Evolutionary conservation across 2,797 vertebrate genomes (phyloP).

Genomic region (Lepilemur septentrionalis): DNA sequence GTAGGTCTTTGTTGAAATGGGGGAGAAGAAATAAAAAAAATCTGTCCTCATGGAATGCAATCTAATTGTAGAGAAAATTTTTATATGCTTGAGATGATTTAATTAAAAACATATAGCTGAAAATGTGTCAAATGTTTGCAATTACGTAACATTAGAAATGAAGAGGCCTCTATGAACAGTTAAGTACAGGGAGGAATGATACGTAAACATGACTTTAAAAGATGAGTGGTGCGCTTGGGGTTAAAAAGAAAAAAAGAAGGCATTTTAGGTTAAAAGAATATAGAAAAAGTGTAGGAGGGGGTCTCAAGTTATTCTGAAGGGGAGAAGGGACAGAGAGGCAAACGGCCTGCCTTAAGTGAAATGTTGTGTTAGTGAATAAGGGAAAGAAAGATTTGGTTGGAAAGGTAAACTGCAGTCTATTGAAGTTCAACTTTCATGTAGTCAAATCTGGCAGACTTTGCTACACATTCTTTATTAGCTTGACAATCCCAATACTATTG

Average conservation of each 20-base stretch:
- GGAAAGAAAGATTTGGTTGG: background rate
- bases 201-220: background rate
- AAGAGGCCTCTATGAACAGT: background rate
- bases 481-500: background rate
- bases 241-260: background rate
- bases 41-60: background rate
- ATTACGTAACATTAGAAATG: background rate
- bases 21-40: background rate
- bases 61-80: background rate
- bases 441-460: background rate
- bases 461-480: background rate
- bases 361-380: background rate
- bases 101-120: background rate
- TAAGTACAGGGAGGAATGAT: background rate
- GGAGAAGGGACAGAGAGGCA: background rate
- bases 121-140: background rate
- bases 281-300: fast-evolving
- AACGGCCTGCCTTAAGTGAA: background rate
- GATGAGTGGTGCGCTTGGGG: background rate
- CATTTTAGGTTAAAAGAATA: background rate
- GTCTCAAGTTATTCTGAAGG: background rate
- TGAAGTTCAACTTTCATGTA: background rate
- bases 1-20: background rate
- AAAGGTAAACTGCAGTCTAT: background rate
- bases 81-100: background rate